Percentiles rank a stretch among this genome's conserved stretches.
Conservation (phyloP, 1,140 invertebrate species). For the Rhyacophila brunnea region DNA sequence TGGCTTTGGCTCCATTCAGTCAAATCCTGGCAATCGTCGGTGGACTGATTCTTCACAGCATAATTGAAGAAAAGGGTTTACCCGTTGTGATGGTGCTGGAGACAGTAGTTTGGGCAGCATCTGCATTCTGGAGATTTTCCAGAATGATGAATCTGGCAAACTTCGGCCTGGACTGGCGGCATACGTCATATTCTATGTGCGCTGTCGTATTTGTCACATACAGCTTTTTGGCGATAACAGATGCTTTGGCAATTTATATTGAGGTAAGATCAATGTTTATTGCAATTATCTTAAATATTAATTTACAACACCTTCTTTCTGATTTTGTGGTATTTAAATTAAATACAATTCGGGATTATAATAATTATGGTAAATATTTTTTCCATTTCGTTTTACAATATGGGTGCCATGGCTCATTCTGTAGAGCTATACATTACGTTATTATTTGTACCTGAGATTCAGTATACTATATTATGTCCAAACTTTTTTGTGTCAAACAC, state of each 20-base stretch:
- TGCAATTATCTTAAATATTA: too few species aligned
- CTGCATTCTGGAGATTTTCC: conserved; percentile 12
- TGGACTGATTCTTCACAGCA: conserved; percentile 11
- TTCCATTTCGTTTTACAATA: too few species aligned
- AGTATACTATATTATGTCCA: too few species aligned
- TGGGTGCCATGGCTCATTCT: too few species aligned
- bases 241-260: conserved; percentile 6
- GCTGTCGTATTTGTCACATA: not conserved
- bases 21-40: conserved; percentile 13
- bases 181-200: conserved; percentile 13
- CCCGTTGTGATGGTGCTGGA: conserved; percentile 1
- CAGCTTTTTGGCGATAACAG: conserved; percentile 7
- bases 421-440: too few species aligned
- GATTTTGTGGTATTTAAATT: too few species aligned
- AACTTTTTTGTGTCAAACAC: too few species aligned
- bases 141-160: conserved; percentile 1
- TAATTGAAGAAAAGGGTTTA: conserved; percentile 10
- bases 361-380: too few species aligned
- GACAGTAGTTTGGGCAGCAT: conserved; percentile 10
- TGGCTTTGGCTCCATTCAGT: conserved; percentile 6
- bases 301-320: too few species aligned
- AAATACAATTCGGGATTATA: too few species aligned
- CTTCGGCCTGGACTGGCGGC: conserved; percentile 8
- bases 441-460: too few species aligned
- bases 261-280: conserved; percentile 14